Evolutionary conservation across 2,888 invertebrate species (phyloP).

Genomic region (Argyresthia albistria): DNA sequence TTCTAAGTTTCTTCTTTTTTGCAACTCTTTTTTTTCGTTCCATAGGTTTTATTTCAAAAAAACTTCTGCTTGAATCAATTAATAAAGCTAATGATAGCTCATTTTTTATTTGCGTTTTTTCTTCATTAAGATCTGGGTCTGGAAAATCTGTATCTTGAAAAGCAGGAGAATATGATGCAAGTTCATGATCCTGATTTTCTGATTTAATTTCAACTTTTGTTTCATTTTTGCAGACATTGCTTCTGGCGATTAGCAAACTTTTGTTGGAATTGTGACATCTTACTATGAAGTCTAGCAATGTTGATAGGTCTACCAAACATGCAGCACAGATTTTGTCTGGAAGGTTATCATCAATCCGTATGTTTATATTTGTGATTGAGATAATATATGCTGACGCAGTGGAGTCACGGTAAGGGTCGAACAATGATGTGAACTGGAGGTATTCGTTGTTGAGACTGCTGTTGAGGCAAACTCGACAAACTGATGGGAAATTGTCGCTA

Average conservation of each 20-base stretch:
- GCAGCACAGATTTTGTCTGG: constrained; percentile 42
- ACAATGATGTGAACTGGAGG: constrained; percentile 15
- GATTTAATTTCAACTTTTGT: constrained; percentile 8
- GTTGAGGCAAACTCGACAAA: constrained; percentile 45
- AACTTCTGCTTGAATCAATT: background rate
- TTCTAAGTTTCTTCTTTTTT: no score
- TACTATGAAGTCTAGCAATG: constrained; percentile 37
- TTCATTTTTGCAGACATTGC: constrained; percentile 2
- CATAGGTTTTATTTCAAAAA: background rate
- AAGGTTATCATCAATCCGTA: constrained; percentile 37
- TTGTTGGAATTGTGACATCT: constrained; percentile 41
- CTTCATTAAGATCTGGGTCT: constrained; percentile 9
- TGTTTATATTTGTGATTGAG: constrained; percentile 34
- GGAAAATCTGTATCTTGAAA: constrained; percentile 16
- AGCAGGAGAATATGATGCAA: constrained; percentile 1
- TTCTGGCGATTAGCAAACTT: constrained; percentile 19
- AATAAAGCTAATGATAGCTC: background rate
- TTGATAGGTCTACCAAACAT: constrained; percentile 42
- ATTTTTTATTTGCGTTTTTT: background rate
- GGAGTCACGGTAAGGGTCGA: constrained; percentile 33
- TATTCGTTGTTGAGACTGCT: constrained; percentile 26
- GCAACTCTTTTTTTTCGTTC: background rate
- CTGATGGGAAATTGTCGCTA: background rate
- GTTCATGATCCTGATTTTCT: background rate
- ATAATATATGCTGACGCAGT: constrained; percentile 37